phyloP scores from a whole-genome alignment of 2,888 invertebrate species.

The Hybos culiciformis region DNA sequence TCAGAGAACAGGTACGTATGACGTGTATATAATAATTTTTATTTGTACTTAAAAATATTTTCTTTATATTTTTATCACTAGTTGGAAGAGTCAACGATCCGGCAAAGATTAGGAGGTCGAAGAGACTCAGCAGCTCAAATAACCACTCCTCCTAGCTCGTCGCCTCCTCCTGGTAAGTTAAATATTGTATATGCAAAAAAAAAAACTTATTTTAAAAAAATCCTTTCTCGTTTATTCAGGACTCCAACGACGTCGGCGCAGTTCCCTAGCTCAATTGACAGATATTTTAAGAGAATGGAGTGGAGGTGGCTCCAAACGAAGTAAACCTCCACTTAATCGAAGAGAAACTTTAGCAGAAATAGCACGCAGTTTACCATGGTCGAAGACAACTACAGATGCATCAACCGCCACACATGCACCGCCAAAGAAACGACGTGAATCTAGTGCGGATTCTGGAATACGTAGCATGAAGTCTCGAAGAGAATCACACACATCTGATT shows the following conservation, averaged over 20 bases:
- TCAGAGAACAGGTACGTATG: constrained; percentile 69
- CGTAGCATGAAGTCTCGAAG: constrained; percentile 60
- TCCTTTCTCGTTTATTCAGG: constrained; percentile 27
- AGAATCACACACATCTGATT: constrained; percentile 56
- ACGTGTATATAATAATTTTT: constrained; percentile 4
- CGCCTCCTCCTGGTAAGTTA: constrained; percentile 40
- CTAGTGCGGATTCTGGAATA: constrained; percentile 75
- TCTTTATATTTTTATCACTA: constrained; percentile 9
- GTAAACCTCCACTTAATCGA: constrained; percentile 58
- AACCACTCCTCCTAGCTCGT: constrained; percentile 69
- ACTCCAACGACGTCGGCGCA: constrained; percentile 59
- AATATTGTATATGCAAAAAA: neutral
- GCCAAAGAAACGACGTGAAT: constrained; percentile 65
- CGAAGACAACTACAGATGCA: constrained; percentile 46
- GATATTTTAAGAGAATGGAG: constrained; percentile 83
- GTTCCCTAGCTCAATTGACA: constrained; percentile 76
- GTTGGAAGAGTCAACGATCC: constrained; percentile 67
- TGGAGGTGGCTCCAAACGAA: constrained; percentile 43
- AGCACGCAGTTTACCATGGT: constrained; percentile 73
- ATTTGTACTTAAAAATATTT: neutral
- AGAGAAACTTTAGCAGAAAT: constrained; percentile 79
- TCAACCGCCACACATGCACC: constrained; percentile 35
- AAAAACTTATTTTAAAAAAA: neutral
- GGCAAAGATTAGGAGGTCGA: constrained; percentile 71
- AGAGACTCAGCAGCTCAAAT: constrained; percentile 88